These are phyloP conservation scores for Enteromius afrohamiltoni DNA, from an alignment of 2,797 vertebrate genomes.

Conservation along the genomic window DNA sequence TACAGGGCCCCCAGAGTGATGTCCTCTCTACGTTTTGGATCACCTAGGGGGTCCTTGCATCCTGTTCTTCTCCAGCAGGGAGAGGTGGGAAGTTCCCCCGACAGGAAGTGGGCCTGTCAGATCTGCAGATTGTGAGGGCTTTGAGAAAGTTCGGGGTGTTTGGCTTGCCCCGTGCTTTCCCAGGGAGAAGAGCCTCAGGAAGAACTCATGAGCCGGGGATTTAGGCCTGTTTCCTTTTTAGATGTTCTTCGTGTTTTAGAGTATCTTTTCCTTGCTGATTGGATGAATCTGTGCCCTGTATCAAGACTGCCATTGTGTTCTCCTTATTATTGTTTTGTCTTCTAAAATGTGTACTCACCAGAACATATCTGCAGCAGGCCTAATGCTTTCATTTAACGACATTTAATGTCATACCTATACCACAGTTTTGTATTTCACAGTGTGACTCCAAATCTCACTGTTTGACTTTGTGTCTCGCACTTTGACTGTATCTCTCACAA, in stretches of 20 bases:
- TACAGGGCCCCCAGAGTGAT: conserved; percentile 75
- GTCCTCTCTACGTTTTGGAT: conserved; percentile 76
- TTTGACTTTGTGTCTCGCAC: not conserved
- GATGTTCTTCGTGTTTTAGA: conserved; percentile 51
- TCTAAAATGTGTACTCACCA: not conserved
- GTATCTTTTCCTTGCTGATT: conserved; percentile 44
- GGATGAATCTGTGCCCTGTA: conserved; percentile 1
- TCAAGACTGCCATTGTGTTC: not conserved
- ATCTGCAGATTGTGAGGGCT: conserved; percentile 74
- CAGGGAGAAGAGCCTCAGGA: conserved; percentile 63
- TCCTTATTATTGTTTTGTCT: conserved; percentile 27
- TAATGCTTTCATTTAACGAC: not conserved
- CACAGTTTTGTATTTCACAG: not conserved
- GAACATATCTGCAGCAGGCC: not conserved
- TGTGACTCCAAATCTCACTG: not conserved
- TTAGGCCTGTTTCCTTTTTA: conserved; percentile 60
- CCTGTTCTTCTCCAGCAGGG: conserved; percentile 69
- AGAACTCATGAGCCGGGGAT: conserved; percentile 54
- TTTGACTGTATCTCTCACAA: not conserved
- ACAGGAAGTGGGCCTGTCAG: conserved; percentile 71
- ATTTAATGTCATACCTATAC: not conserved
- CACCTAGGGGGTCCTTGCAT: conserved; percentile 78
- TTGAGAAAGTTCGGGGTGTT: conserved; percentile 70
- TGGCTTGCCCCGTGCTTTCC: conserved; percentile 65
- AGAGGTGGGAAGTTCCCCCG: conserved; percentile 67